A percentile compares a stretch with the other conserved stretches of the same genome.
Evolutionary conservation across 30 jellyfish, hydroid and myxozoan genomes (phyloP).

Genomic region (Turritopsis rubra): DNA sequence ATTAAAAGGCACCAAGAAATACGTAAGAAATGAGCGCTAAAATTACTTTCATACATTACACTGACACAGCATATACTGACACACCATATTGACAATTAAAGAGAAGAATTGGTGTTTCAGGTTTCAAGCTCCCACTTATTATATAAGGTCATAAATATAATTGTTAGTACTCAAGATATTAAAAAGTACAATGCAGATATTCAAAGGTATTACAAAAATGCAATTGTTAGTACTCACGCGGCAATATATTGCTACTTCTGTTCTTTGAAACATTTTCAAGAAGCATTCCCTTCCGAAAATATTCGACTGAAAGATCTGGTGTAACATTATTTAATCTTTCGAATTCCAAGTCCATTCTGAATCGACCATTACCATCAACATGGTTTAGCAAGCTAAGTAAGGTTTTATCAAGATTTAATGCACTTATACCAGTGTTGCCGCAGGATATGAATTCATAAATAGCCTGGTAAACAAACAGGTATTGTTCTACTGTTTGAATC

Average conservation of each 20-base stretch:
- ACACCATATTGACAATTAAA: too few relatives aligned
- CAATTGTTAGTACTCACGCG: conserved; percentile 40
- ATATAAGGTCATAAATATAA: too few relatives aligned
- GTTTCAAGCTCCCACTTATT: too few relatives aligned
- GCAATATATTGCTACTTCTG: conserved; percentile 13
- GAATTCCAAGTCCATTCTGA: neutral
- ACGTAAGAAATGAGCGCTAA: neutral
- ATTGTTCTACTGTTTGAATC: conserved; percentile 71
- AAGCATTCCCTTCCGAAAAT: conserved; percentile 1
- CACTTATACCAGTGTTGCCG: conserved; percentile 19
- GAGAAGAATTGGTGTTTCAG: too few relatives aligned
- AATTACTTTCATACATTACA: neutral
- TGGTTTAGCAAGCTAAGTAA: neutral
- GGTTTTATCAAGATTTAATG: conserved; percentile 1
- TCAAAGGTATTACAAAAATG: conserved; percentile 25
- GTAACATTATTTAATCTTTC: conserved; percentile 4
- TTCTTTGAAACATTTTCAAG: conserved; percentile 9
- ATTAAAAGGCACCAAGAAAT: neutral
- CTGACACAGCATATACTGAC: too few relatives aligned
- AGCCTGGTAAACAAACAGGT: conserved; percentile 27
- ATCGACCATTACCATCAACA: neutral
- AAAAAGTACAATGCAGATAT: too few relatives aligned
- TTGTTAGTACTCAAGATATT: too few relatives aligned
- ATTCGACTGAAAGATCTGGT: neutral
- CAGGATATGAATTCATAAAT: conserved; percentile 25